Conservation (phyloP, 2,797 vertebrate species). For the Pseudochromis fuscus region DNA sequence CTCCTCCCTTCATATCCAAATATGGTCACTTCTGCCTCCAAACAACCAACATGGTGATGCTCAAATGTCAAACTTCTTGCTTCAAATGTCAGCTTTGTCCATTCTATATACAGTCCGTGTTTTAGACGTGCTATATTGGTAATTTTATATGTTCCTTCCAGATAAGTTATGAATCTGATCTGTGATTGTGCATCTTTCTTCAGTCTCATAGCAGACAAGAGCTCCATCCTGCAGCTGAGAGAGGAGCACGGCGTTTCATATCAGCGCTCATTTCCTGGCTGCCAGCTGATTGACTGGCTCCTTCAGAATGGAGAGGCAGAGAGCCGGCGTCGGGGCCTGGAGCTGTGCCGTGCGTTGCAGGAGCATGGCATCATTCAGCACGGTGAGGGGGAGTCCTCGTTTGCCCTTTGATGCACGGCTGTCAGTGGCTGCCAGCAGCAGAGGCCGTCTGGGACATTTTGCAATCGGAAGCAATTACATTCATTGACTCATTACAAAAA, state of each 20-base stretch:
- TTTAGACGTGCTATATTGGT: too few relatives aligned
- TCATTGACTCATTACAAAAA: not conserved
- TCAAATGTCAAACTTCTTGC: too few relatives aligned
- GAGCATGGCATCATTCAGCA: conserved; percentile 92
- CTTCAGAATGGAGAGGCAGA: conserved; percentile 87
- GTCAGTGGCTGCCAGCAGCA: conserved; percentile 10
- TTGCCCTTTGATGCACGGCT: conserved; percentile 35
- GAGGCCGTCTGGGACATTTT: conserved; percentile 35
- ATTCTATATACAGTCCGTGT: too few relatives aligned
- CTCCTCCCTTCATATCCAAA: too few relatives aligned
- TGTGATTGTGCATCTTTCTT: conserved; percentile 19
- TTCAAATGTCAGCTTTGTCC: too few relatives aligned
- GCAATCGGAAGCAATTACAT: conserved; percentile 36
- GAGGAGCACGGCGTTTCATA: conserved; percentile 87
- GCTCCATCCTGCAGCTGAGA: conserved; percentile 86
- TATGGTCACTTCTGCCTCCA: too few relatives aligned
- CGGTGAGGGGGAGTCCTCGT: conserved; percentile 76
- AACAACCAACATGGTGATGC: too few relatives aligned
- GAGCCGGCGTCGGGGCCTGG: conserved; percentile 84
- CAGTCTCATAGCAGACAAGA: conserved; percentile 85
- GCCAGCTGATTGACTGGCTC: conserved; percentile 90
- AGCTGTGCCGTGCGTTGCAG: conserved; percentile 86
- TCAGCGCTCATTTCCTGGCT: conserved; percentile 87
- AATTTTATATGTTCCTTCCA: not conserved
- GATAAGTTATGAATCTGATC: not conserved